These are phyloP conservation scores for Pomatorhinus ruficollis DNA, from an alignment of 2,113 vertebrate species.

Conservation along the genomic window DNA sequence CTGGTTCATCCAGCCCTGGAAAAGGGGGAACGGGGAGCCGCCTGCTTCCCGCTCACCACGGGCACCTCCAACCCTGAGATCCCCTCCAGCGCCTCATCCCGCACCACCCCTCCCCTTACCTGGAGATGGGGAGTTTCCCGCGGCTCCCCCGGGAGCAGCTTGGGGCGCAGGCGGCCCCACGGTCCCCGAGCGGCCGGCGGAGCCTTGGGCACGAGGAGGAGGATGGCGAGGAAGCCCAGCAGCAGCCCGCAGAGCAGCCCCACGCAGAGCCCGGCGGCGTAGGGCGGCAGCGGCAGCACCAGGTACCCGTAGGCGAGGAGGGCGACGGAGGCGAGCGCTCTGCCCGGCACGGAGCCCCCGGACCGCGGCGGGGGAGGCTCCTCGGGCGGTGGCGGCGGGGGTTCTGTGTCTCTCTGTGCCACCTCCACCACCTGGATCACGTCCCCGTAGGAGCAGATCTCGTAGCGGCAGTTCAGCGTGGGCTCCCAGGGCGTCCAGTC, in stretches of 20 bases:
- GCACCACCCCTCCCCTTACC: constrained; percentile 66
- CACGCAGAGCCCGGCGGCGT: constrained; percentile 81
- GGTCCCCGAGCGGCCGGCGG: neutral
- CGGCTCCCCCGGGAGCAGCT: neutral
- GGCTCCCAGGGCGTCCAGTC: constrained; percentile 29
- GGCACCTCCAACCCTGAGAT: accelerated
- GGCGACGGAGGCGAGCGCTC: constrained; percentile 73
- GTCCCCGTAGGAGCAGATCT: constrained; percentile 77
- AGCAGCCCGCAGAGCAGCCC: constrained; percentile 82
- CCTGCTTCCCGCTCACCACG: neutral
- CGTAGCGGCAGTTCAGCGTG: constrained; percentile 63
- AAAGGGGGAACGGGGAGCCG: neutral
- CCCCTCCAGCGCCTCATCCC: neutral
- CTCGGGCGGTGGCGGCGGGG: neutral
- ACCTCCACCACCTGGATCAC: constrained; percentile 73
- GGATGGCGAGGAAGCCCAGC: constrained; percentile 81
- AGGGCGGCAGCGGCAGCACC: constrained; percentile 82
- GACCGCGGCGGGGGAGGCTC: neutral
- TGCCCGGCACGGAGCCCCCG: constrained; percentile 69
- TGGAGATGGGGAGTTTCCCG: constrained; percentile 62
- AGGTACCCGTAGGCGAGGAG: constrained; percentile 83
- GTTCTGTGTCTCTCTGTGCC: neutral
- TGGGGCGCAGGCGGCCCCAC: neutral
- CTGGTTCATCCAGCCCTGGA: constrained; percentile 90
- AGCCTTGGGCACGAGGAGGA: constrained; percentile 67